Evolutionary conservation across 1,140 invertebrate species (phyloP), one percentile per base, ranked within the genome.

Genomic region (Caenorhabditis remanei): DNA sequence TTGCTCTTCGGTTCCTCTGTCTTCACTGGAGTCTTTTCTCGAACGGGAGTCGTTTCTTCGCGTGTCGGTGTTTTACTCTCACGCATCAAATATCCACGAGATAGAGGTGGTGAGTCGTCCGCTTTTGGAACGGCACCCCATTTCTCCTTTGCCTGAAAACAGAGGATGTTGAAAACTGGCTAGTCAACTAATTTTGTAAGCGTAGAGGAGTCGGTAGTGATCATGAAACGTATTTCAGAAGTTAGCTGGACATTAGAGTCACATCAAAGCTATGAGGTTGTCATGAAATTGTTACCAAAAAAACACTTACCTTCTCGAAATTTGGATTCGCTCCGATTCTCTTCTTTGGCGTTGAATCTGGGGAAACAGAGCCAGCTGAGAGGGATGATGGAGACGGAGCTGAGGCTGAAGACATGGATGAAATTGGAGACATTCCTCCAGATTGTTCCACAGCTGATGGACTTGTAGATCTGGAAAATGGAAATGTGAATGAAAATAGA

Each of bases 321-420:
- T 83, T 55, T 2, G 79, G 41, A 83, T 84, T 84, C 5, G 46
- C 56, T n/a, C 21, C 61, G 7, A 58, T 58, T 43, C 85, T 75
- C 21, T 71, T 58, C 56, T 71, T 83, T 6, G 86, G 61, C 4
- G 43, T 55, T 0, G 61, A 48, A 32, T 87, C 86, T 40, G 86
- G 86, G 11, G 86, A 87, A 4, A 71, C 46, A 21, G 65, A 79
- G 0, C 86, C 86, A 48, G 86, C 65, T n/a, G 61, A 71, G 40
- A 87, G 56, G 0, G 86, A 87, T 13, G 86, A 84, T 48, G 85
- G 85, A 48, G 85, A 85, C 0, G 85, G 85, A 32, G 67, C 85
- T 11, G 86, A 87, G 46, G 86, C 82, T 19, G 86, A 83, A n/a
- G 86, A 87, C 75, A 87, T 50, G 19, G 86, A 87, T 9, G 86